phyloP scores from a whole-genome alignment of 1,140 invertebrate genomes.

The Mya arenaria region DNA sequence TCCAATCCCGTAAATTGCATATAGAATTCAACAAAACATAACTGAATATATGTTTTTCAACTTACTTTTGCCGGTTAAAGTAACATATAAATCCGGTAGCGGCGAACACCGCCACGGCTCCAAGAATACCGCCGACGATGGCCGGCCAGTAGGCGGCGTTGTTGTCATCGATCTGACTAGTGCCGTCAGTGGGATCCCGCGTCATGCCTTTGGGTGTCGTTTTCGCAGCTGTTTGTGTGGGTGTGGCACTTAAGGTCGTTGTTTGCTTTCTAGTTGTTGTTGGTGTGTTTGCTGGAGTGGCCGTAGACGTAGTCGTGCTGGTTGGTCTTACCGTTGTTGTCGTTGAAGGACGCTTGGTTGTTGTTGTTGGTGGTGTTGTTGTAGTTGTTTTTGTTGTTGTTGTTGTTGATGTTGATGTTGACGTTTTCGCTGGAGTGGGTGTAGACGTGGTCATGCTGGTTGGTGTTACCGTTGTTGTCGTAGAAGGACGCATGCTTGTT shows the following conservation, averaged over 20 bases:
- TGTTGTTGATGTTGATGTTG: neutral
- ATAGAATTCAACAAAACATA: no score
- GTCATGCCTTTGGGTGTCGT: neutral
- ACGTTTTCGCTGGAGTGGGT: neutral
- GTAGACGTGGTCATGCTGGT: neutral
- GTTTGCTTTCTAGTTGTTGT: no score
- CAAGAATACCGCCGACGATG: neutral
- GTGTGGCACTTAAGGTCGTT: neutral
- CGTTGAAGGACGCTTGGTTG: neutral
- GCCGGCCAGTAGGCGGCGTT: neutral
- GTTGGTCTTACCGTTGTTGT: neutral
- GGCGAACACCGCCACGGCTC: neutral
- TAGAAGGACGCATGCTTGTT: neutral
- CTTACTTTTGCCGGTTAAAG: neutral
- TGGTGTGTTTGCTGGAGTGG: no score
- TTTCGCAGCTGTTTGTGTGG: neutral
- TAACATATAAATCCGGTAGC: neutral
- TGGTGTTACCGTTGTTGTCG: neutral
- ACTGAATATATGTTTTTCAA: neutral
- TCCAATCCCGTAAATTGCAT: neutral
- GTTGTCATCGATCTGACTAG: neutral
- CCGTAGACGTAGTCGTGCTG: neutral
- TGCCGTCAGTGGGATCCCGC: neutral
- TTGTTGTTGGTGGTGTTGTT: neutral
- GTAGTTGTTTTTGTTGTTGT: neutral